A percentile compares a stretch with the other conserved stretches of the same genome.
Evolutionary conservation across 1,140 invertebrate species (phyloP).

Genomic region (Himalopsyche phryganea): DNA sequence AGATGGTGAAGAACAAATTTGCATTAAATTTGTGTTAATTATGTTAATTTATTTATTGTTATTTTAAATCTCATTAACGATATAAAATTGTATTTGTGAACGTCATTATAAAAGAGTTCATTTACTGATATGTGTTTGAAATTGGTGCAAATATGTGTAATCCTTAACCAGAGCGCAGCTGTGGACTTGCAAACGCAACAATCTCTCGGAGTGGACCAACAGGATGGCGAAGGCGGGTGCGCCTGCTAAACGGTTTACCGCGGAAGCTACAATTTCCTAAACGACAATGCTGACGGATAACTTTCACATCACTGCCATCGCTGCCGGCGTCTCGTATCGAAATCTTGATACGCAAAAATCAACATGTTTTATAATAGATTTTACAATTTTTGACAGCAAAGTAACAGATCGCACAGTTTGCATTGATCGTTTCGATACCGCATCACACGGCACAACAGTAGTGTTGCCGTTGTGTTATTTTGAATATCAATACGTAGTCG

Average conservation of each 20-base stretch:
- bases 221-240: slow-evolving; percentile 74
- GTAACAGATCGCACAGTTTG: too few relatives aligned
- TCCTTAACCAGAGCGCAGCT: slow-evolving; percentile 54
- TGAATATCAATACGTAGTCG: background rate
- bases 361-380: background rate
- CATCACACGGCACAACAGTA: too few relatives aligned
- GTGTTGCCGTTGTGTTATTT: background rate
- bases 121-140: too few relatives aligned
- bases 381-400: slow-evolving; percentile 5
- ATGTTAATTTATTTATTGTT: too few relatives aligned
- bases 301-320: slow-evolving; percentile 24
- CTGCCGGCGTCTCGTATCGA: slow-evolving; percentile 33
- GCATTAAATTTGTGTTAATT: too few relatives aligned
- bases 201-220: slow-evolving; percentile 67
- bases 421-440: too few relatives aligned
- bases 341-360: background rate
- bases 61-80: too few relatives aligned
- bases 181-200: slow-evolving; percentile 76
- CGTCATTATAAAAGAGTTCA: too few relatives aligned
- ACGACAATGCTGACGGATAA: too few relatives aligned
- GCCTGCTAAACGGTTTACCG: slow-evolving; percentile 61
- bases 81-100: too few relatives aligned
- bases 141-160: slow-evolving; percentile 6
- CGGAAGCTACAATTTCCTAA: too few relatives aligned
- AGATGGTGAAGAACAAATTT: too few relatives aligned